Evolutionary conservation across 1,140 invertebrate species (phyloP).

Genomic region (Berghia stephanieae): DNA sequence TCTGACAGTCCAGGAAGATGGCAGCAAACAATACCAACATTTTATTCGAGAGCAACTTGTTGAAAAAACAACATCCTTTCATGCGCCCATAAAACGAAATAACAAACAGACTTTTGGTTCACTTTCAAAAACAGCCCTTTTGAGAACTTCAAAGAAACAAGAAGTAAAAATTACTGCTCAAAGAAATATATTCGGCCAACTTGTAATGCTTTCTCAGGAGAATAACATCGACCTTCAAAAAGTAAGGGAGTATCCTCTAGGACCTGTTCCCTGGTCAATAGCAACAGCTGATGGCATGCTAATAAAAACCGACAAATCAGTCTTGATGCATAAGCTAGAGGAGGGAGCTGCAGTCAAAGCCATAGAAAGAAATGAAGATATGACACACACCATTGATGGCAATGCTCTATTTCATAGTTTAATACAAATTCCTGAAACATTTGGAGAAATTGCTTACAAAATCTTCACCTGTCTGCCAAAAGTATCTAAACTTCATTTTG

Average conservation of each 20-base stretch:
- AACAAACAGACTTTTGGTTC: constrained; percentile 1
- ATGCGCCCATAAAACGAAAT: background rate
- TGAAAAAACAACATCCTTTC: constrained; percentile 13
- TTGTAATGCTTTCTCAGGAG: background rate
- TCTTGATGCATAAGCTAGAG: background rate
- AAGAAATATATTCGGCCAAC: constrained; percentile 12
- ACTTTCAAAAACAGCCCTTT: constrained; percentile 6
- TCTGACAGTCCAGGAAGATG: constrained; percentile 10
- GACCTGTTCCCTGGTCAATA: background rate
- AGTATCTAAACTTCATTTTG: background rate
- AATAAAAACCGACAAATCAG: constrained; percentile 4
- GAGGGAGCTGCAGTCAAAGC: background rate
- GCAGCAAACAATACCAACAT: constrained; percentile 14
- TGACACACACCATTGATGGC: background rate
- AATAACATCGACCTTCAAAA: constrained; percentile 1
- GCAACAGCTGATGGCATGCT: constrained; percentile 5
- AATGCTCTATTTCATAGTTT: constrained; percentile 16
- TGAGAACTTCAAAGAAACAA: constrained; percentile 6
- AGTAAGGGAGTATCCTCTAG: constrained; percentile 6
- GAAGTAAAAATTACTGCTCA: background rate
- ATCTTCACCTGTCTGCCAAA: background rate
- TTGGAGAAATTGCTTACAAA: constrained; percentile 2
- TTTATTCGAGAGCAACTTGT: constrained; percentile 6
- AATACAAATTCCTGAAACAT: background rate
- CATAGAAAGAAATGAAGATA: background rate